Evolutionary conservation across 2,113 vertebrate species (phyloP).

Genomic region (Parotia lawesii): DNA sequence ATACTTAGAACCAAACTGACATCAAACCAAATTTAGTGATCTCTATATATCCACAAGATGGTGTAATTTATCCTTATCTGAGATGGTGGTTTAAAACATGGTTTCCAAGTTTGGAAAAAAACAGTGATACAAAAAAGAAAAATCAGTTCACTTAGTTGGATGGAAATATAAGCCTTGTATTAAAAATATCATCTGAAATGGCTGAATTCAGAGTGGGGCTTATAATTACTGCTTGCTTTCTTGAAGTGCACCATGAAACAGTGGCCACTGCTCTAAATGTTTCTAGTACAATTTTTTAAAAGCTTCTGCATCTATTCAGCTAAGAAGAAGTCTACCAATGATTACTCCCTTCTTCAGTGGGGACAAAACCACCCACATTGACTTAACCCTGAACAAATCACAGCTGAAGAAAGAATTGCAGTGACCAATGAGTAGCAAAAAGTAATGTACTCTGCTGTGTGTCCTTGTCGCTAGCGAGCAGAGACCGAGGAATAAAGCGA

Average conservation of each 20-base stretch:
- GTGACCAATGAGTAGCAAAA: background rate
- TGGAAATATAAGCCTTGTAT: background rate
- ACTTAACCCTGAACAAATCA: background rate
- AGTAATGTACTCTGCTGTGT: background rate
- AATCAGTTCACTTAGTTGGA: background rate
- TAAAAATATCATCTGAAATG: background rate
- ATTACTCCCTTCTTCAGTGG: background rate
- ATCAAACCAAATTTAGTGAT: background rate
- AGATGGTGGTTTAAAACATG: conserved; percentile 12
- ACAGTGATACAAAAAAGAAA: background rate
- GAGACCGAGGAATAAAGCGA: too few relatives aligned
- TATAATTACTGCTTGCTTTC: background rate
- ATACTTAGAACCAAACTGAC: background rate
- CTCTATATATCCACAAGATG: conserved; percentile 66
- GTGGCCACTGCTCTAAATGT: background rate
- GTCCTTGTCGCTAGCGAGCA: background rate
- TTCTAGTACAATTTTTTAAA: background rate
- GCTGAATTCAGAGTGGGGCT: background rate
- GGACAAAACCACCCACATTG: background rate
- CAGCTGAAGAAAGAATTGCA: background rate
- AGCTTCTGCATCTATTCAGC: background rate
- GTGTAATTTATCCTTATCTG: conserved; percentile 67
- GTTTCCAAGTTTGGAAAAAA: background rate
- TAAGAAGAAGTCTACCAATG: background rate
- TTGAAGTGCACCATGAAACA: background rate